These are phyloP conservation scores for Camponotus pennsylvanicus DNA, from an alignment of 1,140 invertebrate species.

Conservation along the genomic window DNA sequence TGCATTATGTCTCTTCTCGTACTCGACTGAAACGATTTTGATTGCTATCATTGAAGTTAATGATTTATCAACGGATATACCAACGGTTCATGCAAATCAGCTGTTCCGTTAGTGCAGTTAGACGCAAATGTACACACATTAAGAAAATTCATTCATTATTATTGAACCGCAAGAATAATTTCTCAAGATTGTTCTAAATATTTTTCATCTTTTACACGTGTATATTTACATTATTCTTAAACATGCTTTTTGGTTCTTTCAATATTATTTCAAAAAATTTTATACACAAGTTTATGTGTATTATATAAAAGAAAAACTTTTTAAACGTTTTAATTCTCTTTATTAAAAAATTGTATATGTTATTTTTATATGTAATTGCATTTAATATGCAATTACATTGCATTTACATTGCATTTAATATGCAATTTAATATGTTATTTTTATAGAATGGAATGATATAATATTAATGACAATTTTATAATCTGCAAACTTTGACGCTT, in stretches of 20 bases:
- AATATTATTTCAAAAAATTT: background rate
- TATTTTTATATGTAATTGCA: background rate
- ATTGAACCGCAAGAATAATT: constrained; percentile 22
- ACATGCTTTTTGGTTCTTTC: background rate
- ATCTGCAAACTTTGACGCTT: background rate
- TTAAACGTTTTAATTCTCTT: background rate
- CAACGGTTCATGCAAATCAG: constrained; percentile 69
- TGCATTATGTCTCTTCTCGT: background rate
- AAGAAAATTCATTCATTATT: constrained; percentile 54
- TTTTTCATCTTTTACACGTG: background rate
- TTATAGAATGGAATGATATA: background rate
- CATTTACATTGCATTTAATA: no score
- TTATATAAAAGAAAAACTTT: background rate
- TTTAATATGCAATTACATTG: no score
- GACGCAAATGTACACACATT: constrained; percentile 31
- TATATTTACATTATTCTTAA: background rate
- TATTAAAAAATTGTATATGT: background rate
- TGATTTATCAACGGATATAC: constrained; percentile 55
- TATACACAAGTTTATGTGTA: no score
- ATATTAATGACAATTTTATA: background rate
- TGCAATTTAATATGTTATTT: background rate
- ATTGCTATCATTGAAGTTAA: constrained; percentile 56
- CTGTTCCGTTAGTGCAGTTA: background rate
- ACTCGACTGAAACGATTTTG: constrained; percentile 41
- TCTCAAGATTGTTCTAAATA: background rate